A percentile compares a stretch with the other conserved stretches of the same genome.
These are phyloP conservation scores for Mantis religiosa DNA, from an alignment of 2,888 invertebrate genomes.

Conservation along the genomic window DNA sequence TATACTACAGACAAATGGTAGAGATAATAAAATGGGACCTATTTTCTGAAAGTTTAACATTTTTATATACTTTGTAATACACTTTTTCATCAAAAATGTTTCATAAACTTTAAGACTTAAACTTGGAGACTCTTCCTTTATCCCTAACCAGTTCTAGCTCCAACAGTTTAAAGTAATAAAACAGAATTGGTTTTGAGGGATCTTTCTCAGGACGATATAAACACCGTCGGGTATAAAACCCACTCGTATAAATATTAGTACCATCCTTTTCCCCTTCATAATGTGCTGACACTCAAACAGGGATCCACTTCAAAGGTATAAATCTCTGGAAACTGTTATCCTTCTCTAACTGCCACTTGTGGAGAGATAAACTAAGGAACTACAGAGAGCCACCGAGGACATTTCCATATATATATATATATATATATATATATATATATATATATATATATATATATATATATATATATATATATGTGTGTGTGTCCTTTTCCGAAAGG, in stretches of 20 bases:
- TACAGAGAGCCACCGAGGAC: not conserved
- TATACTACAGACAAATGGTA: too few relatives aligned
- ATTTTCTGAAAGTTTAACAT: too few relatives aligned
- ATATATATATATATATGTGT: not conserved
- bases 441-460: too few relatives aligned
- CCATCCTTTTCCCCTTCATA: not conserved
- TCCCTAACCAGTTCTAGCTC: not conserved
- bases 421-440: too few relatives aligned
- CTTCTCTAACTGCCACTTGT: not conserved
- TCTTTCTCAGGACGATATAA: not conserved
- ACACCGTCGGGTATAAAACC: not conserved
- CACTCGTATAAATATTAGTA: not conserved
- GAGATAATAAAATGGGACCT: too few relatives aligned
- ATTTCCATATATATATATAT: too few relatives aligned
- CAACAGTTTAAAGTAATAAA: not conserved
- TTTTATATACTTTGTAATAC: too few relatives aligned
- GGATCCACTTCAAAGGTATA: not conserved
- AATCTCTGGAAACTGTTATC: not conserved
- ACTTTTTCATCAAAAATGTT: too few relatives aligned
- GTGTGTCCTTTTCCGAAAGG: not conserved
- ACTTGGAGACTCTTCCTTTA: too few relatives aligned
- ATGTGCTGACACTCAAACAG: not conserved
- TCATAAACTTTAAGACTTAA: too few relatives aligned
- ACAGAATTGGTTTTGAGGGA: not conserved
- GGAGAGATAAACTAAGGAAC: not conserved